Evolutionary conservation across 2,888 invertebrate species (phyloP).

Genomic region (Brachylomia viminalis): DNA sequence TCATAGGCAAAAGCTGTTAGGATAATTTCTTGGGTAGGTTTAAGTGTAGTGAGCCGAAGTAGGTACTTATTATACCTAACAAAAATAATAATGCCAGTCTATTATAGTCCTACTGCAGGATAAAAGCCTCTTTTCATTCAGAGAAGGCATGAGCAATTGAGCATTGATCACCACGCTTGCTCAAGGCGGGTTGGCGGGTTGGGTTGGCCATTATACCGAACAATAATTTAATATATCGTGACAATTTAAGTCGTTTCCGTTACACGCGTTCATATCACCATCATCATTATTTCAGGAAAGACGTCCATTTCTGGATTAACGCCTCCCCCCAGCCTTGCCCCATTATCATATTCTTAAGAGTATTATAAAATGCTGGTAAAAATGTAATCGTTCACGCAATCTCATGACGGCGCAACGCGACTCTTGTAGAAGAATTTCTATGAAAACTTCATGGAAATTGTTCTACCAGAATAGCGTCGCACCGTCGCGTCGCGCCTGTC

Average conservation of each 20-base stretch:
- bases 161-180: neutral
- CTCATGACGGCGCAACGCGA: neutral
- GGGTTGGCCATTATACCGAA: neutral
- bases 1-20: slow-evolving; percentile 2
- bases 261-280: neutral
- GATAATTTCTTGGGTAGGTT: neutral
- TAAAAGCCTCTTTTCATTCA: neutral
- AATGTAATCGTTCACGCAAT: too few species aligned
- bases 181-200: neutral
- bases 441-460: neutral
- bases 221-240: neutral
- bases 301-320: neutral
- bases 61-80: neutral
- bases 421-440: neutral
- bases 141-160: neutral
- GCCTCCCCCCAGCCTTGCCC: too few species aligned
- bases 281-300: neutral
- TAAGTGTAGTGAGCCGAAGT: neutral
- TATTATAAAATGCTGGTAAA: neutral
- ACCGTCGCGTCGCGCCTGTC: neutral
- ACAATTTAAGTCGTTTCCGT: neutral
- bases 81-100: neutral
- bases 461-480: neutral
- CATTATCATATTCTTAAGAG: neutral
- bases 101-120: too few species aligned